A percentile compares a stretch with the other conserved stretches of the same genome.
phyloP scores from a whole-genome alignment of 2,797 vertebrate species.

The Columba guinea region DNA sequence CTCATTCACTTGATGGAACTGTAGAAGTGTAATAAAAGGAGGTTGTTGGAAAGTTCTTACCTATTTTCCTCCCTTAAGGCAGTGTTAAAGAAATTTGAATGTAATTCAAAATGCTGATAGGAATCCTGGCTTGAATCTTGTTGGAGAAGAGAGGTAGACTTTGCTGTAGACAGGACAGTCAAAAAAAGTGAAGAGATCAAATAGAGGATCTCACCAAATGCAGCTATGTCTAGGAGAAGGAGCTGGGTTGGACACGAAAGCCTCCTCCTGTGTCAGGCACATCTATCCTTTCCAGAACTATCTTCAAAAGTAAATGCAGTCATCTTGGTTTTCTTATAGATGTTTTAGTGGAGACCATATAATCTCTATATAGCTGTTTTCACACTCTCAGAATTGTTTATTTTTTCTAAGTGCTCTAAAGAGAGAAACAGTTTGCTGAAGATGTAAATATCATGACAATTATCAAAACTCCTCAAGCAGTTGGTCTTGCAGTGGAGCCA shows the following conservation, averaged over 20 bases:
- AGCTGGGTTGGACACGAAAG: background rate
- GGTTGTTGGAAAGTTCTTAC: slow-evolving; percentile 13
- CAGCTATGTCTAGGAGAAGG: background rate
- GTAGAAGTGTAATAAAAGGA: background rate
- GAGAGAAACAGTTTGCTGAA: background rate
- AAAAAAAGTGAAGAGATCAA: background rate
- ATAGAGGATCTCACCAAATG: background rate
- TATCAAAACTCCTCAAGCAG: background rate
- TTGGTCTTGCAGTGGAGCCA: background rate
- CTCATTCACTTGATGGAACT: background rate
- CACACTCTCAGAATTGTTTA: background rate
- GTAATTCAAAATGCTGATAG: background rate
- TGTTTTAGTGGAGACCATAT: background rate
- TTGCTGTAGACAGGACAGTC: background rate
- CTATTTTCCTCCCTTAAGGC: background rate
- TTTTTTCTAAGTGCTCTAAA: background rate
- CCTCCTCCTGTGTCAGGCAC: background rate
- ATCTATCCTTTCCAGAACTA: background rate
- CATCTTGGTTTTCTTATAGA: background rate
- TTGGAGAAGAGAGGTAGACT: background rate
- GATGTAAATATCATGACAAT: background rate
- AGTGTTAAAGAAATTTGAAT: background rate
- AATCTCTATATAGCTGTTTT: background rate
- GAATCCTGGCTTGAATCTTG: background rate
- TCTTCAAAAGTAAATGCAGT: background rate